A percentile compares a stretch with the other conserved stretches of the same genome.
Evolutionary conservation across 1,140 invertebrate species (phyloP).

Genomic region (Hormaphis cornu): DNA sequence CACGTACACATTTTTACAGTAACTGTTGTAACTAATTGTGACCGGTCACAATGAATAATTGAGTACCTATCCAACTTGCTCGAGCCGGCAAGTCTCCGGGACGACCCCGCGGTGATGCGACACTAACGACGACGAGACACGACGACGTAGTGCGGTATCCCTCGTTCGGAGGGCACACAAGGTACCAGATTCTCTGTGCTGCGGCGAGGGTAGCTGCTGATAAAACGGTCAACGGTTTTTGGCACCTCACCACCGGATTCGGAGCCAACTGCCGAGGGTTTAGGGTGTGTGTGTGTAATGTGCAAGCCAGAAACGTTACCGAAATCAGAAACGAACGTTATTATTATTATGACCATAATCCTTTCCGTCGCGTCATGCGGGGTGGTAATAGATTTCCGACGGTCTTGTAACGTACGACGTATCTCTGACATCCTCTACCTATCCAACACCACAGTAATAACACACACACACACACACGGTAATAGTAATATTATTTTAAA

Average conservation of each 20-base stretch:
- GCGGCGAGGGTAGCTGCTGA: slow-evolving; percentile 1
- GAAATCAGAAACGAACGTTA: slow-evolving; percentile 26
- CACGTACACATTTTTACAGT: too few relatives aligned
- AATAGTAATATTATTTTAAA: neutral
- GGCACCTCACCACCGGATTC: slow-evolving; percentile 28
- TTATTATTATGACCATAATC: neutral
- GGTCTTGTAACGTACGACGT: neutral
- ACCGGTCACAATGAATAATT: too few relatives aligned
- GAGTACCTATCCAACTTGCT: too few relatives aligned
- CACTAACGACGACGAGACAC: too few relatives aligned
- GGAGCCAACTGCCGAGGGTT: slow-evolving; percentile 13
- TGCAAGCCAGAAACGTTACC: neutral
- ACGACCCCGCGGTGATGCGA: too few relatives aligned
- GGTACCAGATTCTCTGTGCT: too few relatives aligned
- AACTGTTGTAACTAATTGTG: too few relatives aligned
- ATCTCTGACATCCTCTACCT: too few relatives aligned
- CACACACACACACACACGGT: neutral
- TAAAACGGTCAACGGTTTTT: slow-evolving; percentile 32
- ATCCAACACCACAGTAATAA: neutral
- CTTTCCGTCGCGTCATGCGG: neutral
- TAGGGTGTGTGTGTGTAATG: slow-evolving; percentile 1
- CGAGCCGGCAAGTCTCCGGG: too few relatives aligned
- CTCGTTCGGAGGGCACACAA: too few relatives aligned
- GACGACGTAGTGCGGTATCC: too few relatives aligned
- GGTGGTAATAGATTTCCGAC: slow-evolving; percentile 4